Percentiles rank a stretch among this genome's conserved stretches.
Conservation (phyloP, 1,140 invertebrate genomes). For the Solenopsis fugax region DNA sequence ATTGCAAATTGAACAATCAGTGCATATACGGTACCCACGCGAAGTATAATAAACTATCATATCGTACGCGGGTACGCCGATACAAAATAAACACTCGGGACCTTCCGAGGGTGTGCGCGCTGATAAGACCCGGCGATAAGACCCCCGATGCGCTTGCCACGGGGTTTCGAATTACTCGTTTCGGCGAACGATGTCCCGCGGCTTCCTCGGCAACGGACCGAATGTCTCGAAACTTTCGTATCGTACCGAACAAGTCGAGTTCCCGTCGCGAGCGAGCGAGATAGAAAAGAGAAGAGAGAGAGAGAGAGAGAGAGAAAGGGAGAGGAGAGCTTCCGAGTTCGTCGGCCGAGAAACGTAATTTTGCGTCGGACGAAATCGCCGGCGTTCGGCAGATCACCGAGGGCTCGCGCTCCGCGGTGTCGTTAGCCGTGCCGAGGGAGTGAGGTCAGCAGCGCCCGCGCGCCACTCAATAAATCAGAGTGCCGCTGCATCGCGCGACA, state of each 20-base stretch:
- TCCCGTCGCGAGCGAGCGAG: background rate
- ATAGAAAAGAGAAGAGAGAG: background rate
- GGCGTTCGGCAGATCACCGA: conserved; percentile 68
- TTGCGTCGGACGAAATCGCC: conserved; percentile 64
- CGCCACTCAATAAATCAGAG: conserved; percentile 72
- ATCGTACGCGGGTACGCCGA: background rate
- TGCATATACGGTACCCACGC: background rate
- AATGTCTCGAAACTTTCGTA: conserved; percentile 36
- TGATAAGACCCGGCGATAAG: conserved; percentile 45
- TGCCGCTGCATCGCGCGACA: conserved; percentile 5
- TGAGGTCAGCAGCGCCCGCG: conserved; percentile 69
- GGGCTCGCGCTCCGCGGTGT: conserved; percentile 62
- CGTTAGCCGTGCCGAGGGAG: conserved; percentile 70
- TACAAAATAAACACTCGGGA: conserved; percentile 24
- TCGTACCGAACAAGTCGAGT: conserved; percentile 18
- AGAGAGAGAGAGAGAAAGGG: background rate
- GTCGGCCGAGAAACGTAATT: conserved; percentile 65
- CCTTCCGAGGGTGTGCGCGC: background rate
- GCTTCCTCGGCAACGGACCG: conserved; percentile 23
- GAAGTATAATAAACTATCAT: background rate
- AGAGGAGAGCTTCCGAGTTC: conserved; percentile 40
- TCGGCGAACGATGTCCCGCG: conserved; percentile 11
- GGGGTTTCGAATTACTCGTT: conserved; percentile 37
- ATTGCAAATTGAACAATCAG: conserved; percentile 25
- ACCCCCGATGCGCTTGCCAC: background rate